Evolutionary conservation across 35 echinoderm and acorn worm genomes (phyloP).

Genomic region (Apostichopus japonicus): DNA sequence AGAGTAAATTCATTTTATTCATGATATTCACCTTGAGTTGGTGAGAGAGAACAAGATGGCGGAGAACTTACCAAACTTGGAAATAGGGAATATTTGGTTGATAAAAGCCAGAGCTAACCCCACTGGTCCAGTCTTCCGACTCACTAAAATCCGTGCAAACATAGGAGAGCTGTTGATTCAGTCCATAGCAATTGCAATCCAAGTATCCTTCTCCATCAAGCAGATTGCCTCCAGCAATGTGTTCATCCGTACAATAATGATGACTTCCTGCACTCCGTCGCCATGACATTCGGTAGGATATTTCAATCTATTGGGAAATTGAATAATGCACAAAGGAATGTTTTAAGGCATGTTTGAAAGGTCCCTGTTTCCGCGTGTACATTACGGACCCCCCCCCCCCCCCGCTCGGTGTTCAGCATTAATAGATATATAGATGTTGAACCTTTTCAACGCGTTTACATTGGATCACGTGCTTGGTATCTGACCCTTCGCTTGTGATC

Average conservation of each 20-base stretch:
- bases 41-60: too few relatives aligned
- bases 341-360: too few relatives aligned
- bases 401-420: too few relatives aligned
- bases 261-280: background rate
- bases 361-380: too few relatives aligned
- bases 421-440: too few relatives aligned
- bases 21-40: too few relatives aligned
- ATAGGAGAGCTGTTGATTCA: background rate
- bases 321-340: background rate
- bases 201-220: slow-evolving; percentile 3
- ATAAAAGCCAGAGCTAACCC: background rate
- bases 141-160: slow-evolving; percentile 47
- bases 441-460: too few relatives aligned
- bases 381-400: too few relatives aligned
- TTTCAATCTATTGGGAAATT: slow-evolving; percentile 7
- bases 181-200: background rate
- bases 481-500: too few relatives aligned
- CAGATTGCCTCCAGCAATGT: background rate
- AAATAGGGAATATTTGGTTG: slow-evolving; percentile 10
- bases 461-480: too few relatives aligned
- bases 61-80: background rate
- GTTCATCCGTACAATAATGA: background rate
- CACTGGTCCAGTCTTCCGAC: slow-evolving; percentile 41
- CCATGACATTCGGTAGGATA: slow-evolving; percentile 31
- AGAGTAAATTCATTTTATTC: too few relatives aligned